Evolutionary conservation across 2,797 vertebrate species (phyloP).

Genomic region (Alfaro cultratus): DNA sequence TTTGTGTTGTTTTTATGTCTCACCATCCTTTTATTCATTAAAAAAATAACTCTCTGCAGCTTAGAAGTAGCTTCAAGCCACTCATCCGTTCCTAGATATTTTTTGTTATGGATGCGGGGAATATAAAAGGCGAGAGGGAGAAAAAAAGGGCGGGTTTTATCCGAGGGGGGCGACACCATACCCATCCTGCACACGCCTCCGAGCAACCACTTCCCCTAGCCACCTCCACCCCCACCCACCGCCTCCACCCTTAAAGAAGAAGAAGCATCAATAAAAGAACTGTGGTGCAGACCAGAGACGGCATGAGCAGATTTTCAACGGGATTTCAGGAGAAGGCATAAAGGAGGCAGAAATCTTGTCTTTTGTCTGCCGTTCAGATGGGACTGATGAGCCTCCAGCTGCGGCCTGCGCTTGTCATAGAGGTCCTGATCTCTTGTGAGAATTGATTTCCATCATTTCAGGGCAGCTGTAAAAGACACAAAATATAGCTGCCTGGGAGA

Average conservation of each 20-base stretch:
- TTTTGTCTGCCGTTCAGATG: conserved; percentile 82
- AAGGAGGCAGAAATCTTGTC: conserved; percentile 75
- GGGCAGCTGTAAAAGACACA: conserved; percentile 54
- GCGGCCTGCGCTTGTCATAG: conserved; percentile 77
- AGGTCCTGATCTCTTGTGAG: conserved; percentile 83
- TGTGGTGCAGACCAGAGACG: conserved; percentile 67
- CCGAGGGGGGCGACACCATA: conserved; percentile 66
- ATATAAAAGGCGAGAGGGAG: conserved; percentile 25
- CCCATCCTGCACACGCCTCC: conserved; percentile 64
- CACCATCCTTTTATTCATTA: conserved; percentile 19
- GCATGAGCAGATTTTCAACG: conserved; percentile 77
- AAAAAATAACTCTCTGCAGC: conserved; percentile 19
- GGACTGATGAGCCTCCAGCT: conserved; percentile 78
- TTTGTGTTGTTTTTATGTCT: conserved; percentile 21
- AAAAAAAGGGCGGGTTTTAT: conserved; percentile 49
- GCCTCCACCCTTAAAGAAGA: conserved; percentile 24
- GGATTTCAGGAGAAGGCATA: conserved; percentile 73
- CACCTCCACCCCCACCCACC: conserved; percentile 10
- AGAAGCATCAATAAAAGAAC: conserved; percentile 72
- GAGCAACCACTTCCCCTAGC: conserved; percentile 67
- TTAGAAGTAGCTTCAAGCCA: conserved; percentile 63
- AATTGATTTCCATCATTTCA: conserved; percentile 85
- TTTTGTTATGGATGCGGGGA: conserved; percentile 56
- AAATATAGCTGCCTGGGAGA: conserved; percentile 75
- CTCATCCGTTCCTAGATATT: conserved; percentile 57